Conservation (phyloP, 2,888 invertebrate genomes). For the Pycnomerus fuliginosus region DNA sequence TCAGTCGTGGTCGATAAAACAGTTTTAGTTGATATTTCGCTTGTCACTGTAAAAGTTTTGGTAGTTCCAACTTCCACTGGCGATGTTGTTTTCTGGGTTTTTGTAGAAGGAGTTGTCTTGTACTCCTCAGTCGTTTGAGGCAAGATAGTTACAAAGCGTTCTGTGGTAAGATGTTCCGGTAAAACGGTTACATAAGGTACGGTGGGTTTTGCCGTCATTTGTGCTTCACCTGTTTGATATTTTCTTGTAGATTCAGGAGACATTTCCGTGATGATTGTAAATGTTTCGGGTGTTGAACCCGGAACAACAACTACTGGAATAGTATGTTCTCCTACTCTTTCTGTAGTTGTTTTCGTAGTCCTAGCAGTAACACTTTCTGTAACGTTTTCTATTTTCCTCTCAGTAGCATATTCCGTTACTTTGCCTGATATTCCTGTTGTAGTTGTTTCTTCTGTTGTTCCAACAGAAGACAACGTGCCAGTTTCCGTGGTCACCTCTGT, state of each 20-base stretch:
- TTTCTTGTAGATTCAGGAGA: neutral
- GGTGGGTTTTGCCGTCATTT: slow-evolving; percentile 18
- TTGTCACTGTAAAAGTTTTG: too few relatives aligned
- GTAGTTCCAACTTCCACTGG: too few relatives aligned
- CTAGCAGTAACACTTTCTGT: neutral
- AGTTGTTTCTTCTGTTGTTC: slow-evolving; percentile 22
- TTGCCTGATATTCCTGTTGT: slow-evolving; percentile 4
- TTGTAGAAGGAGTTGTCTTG: neutral
- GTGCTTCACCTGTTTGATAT: slow-evolving; percentile 24
- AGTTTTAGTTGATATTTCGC: too few relatives aligned
- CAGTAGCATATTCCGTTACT: neutral
- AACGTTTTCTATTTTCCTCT: neutral
- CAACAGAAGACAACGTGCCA: slow-evolving; percentile 3
- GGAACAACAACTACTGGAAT: too few relatives aligned
- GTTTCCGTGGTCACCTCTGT: neutral
- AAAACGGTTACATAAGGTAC: neutral
- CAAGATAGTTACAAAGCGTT: slow-evolving; percentile 20
- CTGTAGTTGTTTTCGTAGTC: too few relatives aligned
- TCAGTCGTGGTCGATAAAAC: too few relatives aligned
- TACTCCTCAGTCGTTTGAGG: slow-evolving; percentile 25
- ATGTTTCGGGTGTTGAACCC: too few relatives aligned
- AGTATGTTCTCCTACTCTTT: too few relatives aligned
- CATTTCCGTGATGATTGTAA: neutral
- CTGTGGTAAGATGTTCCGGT: neutral
- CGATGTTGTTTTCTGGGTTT: neutral